A percentile compares a stretch with the other conserved stretches of the same genome.
These are phyloP conservation scores for Varanus komodoensis DNA, from an alignment of 2,113 vertebrate genomes.

Conservation along the genomic window DNA sequence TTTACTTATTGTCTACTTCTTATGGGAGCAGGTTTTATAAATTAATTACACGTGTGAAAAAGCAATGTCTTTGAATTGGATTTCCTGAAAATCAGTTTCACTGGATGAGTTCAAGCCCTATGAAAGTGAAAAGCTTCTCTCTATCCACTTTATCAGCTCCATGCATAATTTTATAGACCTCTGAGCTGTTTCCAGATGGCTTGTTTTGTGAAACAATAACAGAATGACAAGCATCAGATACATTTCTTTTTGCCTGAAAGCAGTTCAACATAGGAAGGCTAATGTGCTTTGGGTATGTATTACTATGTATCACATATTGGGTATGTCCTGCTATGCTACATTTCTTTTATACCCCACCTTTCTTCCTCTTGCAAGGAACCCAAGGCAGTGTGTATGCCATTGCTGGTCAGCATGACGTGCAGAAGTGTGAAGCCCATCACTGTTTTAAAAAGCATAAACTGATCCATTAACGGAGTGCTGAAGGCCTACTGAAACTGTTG, in stretches of 20 bases:
- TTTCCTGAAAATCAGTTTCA: background rate
- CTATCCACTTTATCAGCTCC: background rate
- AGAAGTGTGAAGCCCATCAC: background rate
- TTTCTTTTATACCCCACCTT: too few relatives aligned
- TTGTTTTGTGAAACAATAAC: background rate
- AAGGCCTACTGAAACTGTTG: background rate
- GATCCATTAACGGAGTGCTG: background rate
- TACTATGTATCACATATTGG: too few relatives aligned
- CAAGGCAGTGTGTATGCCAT: too few relatives aligned
- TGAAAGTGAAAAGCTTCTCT: background rate
- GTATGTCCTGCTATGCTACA: background rate
- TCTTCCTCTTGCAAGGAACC: too few relatives aligned
- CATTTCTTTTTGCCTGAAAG: too few relatives aligned
- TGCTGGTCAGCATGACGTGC: background rate
- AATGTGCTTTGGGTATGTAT: too few relatives aligned
- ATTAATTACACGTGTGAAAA: background rate
- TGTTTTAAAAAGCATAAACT: background rate
- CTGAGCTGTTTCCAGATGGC: background rate
- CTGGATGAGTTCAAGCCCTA: background rate
- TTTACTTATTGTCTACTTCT: background rate
- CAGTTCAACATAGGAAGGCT: background rate
- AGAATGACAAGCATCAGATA: background rate
- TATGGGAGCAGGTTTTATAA: background rate
- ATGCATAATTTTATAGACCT: background rate
- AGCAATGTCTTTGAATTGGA: background rate